Evolutionary conservation across 2,888 invertebrate genomes (phyloP).

Genomic region (Protonemura montana): DNA sequence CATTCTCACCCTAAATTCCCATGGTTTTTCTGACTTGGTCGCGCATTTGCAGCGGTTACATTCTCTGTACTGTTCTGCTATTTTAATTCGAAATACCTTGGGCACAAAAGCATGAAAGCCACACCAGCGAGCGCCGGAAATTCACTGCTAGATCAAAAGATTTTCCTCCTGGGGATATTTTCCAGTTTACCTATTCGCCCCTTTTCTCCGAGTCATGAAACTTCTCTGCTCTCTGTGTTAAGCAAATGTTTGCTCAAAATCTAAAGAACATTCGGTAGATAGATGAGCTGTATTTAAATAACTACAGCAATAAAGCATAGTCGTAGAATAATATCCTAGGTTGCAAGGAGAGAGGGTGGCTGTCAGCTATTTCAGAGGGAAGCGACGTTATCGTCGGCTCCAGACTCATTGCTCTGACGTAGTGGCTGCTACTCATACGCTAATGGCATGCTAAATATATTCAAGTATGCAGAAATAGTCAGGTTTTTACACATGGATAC

Average conservation of each 20-base stretch:
- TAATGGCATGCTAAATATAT: slow-evolving; percentile 49
- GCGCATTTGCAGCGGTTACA: background rate
- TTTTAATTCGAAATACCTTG: background rate
- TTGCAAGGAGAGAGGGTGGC: slow-evolving; percentile 24
- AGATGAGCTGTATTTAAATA: slow-evolving; percentile 12
- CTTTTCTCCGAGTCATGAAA: background rate
- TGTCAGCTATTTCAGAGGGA: slow-evolving; percentile 46
- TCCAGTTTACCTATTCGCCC: background rate
- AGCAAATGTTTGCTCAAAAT: slow-evolving; percentile 12
- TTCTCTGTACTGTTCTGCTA: background rate
- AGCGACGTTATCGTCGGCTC: slow-evolving; percentile 45
- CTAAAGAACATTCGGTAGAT: slow-evolving; percentile 5
- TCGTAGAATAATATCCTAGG: background rate
- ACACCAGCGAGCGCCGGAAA: background rate
- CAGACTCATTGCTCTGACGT: slow-evolving; percentile 7
- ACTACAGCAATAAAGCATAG: background rate
- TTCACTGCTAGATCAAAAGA: background rate
- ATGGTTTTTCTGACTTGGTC: background rate
- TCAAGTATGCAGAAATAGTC: slow-evolving; percentile 41
- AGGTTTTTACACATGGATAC: slow-evolving; percentile 25
- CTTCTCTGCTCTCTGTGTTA: background rate
- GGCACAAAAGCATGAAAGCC: background rate
- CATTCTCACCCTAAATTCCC: background rate
- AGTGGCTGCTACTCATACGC: slow-evolving; percentile 21
- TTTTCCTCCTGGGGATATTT: background rate